These are phyloP conservation scores for Peromyscus aztecus DNA, from an alignment of 2,797 vertebrate genomes.

Conservation along the genomic window DNA sequence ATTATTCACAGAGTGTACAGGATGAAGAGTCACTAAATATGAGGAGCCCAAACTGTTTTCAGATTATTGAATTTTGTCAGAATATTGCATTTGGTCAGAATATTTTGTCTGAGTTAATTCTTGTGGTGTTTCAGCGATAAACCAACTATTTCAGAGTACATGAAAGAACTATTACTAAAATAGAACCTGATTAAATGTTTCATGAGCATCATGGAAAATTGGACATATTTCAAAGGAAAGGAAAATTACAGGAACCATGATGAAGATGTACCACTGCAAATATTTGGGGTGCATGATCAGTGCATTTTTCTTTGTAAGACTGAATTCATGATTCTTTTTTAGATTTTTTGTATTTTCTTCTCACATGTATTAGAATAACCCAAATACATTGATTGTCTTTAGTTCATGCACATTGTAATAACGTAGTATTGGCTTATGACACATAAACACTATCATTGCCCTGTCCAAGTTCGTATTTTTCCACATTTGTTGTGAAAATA, in stretches of 20 bases:
- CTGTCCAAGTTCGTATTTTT: background rate
- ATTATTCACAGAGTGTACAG: background rate
- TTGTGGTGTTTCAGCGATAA: background rate
- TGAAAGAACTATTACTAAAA: background rate
- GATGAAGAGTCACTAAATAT: background rate
- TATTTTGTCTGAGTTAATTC: background rate
- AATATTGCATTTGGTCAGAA: too few relatives aligned
- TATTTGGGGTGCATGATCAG: background rate
- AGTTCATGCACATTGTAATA: background rate
- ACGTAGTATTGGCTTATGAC: background rate
- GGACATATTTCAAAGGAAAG: background rate
- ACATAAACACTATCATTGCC: background rate
- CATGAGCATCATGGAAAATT: background rate
- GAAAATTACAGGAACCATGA: background rate
- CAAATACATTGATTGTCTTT: background rate
- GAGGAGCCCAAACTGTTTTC: background rate
- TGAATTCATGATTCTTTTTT: background rate
- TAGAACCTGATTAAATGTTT: background rate
- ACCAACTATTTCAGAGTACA: background rate
- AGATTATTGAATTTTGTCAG: background rate
- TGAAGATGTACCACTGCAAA: background rate
- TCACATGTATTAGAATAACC: background rate
- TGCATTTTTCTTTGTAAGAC: background rate
- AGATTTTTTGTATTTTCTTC: background rate
- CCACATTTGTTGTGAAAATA: background rate